Conservation (phyloP, 1,140 invertebrate genomes). For the Drosophila kikkawai region DNA sequence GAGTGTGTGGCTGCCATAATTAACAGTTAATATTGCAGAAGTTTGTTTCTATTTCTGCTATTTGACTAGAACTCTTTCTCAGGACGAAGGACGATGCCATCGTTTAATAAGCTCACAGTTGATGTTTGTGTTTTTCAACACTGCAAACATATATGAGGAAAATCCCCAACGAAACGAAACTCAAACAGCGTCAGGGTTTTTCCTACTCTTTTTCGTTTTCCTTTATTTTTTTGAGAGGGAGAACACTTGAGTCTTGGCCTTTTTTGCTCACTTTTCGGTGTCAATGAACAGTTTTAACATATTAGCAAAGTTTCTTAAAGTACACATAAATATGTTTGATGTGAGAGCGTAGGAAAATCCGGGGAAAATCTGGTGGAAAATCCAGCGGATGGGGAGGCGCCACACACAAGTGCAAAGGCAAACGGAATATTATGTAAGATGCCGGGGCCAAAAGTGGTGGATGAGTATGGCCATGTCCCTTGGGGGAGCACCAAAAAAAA, state of each 20-base stretch:
- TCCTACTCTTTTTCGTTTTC: background rate
- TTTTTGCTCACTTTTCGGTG: conserved; percentile 80
- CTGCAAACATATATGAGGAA: conserved; percentile 74
- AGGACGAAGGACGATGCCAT: conserved; percentile 31
- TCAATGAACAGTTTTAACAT: conserved; percentile 84
- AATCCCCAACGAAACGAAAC: conserved; percentile 54
- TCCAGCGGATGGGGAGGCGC: background rate
- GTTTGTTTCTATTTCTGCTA: conserved; percentile 77
- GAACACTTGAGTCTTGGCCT: conserved; percentile 48
- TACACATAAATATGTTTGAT: conserved; percentile 82
- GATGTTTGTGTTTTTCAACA: conserved; percentile 82
- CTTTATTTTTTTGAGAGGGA: background rate
- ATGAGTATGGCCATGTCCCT: conserved; percentile 26
- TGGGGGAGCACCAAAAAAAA: background rate
- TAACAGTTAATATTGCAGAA: conserved; percentile 81
- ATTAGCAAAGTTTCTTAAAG: conserved; percentile 83
- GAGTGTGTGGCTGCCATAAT: conserved; percentile 51
- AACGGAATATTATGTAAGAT: conserved; percentile 49
- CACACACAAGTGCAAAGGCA: conserved; percentile 45
- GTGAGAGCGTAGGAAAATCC: conserved; percentile 39
- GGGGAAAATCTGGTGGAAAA: background rate
- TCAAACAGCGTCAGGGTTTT: conserved; percentile 52
- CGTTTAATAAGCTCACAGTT: conserved; percentile 83
- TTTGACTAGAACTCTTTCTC: conserved; percentile 67
- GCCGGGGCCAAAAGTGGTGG: conserved; percentile 28